phyloP scores from a whole-genome alignment of 2,888 invertebrate species.

The Bibio marci region DNA sequence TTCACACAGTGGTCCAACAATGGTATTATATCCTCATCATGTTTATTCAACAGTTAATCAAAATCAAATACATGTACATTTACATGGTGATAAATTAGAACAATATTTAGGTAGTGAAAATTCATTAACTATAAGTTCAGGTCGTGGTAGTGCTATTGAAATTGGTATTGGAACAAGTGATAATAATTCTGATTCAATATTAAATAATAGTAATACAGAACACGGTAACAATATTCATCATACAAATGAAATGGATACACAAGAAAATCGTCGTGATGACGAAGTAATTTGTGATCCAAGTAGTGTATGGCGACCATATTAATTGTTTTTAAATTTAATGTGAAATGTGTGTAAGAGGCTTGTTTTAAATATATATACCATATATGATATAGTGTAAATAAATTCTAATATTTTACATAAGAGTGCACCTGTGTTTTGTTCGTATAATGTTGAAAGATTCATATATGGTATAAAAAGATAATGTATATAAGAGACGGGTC shows the following conservation, averaged over 20 bases:
- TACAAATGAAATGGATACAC: conserved; percentile 4
- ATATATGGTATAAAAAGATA: no score
- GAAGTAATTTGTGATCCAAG: conserved; percentile 30
- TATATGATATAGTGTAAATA: no score
- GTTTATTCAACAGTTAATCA: conserved; percentile 72
- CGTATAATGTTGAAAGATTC: no score
- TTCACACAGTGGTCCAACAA: conserved; percentile 34
- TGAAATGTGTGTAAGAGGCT: no score
- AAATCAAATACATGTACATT: conserved; percentile 69
- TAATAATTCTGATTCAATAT: conserved; percentile 21
- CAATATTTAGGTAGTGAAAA: conserved; percentile 39
- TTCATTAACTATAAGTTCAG: conserved; percentile 40
- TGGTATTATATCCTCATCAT: conserved; percentile 61
- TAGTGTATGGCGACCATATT: conserved; percentile 64
- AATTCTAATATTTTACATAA: no score
- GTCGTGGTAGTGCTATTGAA: conserved; percentile 35
- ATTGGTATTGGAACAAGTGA: conserved; percentile 30
- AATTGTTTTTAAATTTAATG: conserved; percentile 17
- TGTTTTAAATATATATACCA: no score
- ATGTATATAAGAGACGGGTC: no score
- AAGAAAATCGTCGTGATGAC: conserved; percentile 13
- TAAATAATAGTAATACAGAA: conserved; percentile 19
- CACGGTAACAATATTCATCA: conserved; percentile 22
- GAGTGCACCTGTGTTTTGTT: no score
- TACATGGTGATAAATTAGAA: conserved; percentile 49